Conservation (phyloP, 2,888 invertebrate species). For the Apocheima hispidaria region DNA sequence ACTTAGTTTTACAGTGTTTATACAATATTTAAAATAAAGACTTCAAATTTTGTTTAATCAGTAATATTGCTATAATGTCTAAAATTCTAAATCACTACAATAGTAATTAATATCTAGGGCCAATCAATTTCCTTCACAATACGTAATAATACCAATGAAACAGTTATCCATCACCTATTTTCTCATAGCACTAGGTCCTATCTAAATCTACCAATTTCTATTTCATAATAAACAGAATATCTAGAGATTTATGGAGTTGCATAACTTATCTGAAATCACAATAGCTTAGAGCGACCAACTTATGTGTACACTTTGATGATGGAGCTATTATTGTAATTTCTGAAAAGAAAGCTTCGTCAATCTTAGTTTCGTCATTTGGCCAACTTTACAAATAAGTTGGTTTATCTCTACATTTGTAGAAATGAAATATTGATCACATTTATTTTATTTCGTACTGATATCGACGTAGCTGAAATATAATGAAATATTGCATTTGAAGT, state of each 20-base stretch:
- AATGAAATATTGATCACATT: slow-evolving; percentile 9
- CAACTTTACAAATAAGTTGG: background rate
- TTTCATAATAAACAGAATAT: slow-evolving; percentile 60
- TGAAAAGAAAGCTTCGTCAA: too few relatives aligned
- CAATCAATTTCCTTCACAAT: slow-evolving; percentile 37
- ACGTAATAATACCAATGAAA: slow-evolving; percentile 48
- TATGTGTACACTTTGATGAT: background rate
- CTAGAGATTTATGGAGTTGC: slow-evolving; percentile 63
- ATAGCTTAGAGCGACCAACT: slow-evolving; percentile 6
- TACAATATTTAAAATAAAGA: too few relatives aligned
- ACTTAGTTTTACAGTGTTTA: too few relatives aligned
- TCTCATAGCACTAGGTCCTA: slow-evolving; percentile 46
- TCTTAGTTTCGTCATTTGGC: background rate
- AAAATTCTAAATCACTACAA: too few relatives aligned
- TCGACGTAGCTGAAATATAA: background rate
- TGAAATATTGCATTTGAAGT: slow-evolving; percentile 12
- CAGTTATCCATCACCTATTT: slow-evolving; percentile 56
- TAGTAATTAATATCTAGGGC: background rate
- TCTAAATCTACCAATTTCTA: slow-evolving; percentile 70
- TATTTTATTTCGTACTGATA: slow-evolving; percentile 5
- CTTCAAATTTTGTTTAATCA: too few relatives aligned
- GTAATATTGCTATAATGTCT: too few relatives aligned
- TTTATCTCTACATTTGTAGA: background rate
- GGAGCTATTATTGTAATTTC: background rate
- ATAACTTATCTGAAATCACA: slow-evolving; percentile 49